phyloP scores from a whole-genome alignment of 1,140 invertebrate species.

The Nasonia vitripennis region DNA sequence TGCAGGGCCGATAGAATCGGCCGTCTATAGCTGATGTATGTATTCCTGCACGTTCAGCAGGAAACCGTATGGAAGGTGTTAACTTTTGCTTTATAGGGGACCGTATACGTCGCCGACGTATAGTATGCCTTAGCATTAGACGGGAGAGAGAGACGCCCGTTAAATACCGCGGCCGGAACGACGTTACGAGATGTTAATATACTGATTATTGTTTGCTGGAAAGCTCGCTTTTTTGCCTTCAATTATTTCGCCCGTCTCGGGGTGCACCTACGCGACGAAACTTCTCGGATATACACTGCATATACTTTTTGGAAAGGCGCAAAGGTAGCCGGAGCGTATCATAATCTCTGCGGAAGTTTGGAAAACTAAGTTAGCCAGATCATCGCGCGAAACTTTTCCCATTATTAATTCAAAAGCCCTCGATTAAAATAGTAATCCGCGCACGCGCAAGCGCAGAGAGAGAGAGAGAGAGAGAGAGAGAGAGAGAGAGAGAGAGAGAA shows the following conservation, averaged over 20 bases:
- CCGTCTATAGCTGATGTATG: background rate
- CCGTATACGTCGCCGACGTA: slow-evolving; percentile 26
- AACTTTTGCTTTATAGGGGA: slow-evolving; percentile 67
- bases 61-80: slow-evolving; percentile 59
- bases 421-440: slow-evolving; percentile 33
- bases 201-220: background rate
- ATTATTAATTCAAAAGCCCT: slow-evolving; percentile 8
- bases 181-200: slow-evolving; percentile 65
- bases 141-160: slow-evolving; percentile 54
- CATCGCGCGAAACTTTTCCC: slow-evolving; percentile 16
- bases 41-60: background rate
- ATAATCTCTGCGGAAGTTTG: background rate
- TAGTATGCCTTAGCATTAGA: slow-evolving; percentile 34
- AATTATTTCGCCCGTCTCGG: slow-evolving; percentile 10
- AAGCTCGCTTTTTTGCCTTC: background rate
- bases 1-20: background rate
- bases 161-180: slow-evolving; percentile 61
- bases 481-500: too few species aligned
- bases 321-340: background rate
- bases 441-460: too few species aligned
- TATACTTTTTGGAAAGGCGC: background rate
- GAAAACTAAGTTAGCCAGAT: slow-evolving; percentile 25
- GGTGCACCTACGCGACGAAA: background rate
- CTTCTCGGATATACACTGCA: background rate
- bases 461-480: too few species aligned